A percentile compares a stretch with the other conserved stretches of the same genome.
Conservation (phyloP, 2,888 invertebrate genomes). For the Rosalia funebris region DNA sequence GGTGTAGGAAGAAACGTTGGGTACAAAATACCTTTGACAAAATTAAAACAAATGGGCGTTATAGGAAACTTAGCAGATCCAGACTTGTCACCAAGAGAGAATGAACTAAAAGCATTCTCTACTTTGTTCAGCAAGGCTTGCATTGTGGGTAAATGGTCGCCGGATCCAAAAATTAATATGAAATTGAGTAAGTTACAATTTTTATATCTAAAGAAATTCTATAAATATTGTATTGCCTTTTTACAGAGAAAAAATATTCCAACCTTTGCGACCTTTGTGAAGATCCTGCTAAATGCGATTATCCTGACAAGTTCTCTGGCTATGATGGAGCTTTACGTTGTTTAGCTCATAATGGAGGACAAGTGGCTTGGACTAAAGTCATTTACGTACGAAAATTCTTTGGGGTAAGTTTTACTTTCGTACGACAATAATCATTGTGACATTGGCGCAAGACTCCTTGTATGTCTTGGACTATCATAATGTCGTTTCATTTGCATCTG, state of each 20-base stretch:
- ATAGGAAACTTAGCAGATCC: constrained; percentile 76
- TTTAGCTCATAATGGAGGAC: constrained; percentile 81
- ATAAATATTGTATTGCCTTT: constrained; percentile 2
- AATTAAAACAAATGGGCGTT: constrained; percentile 76
- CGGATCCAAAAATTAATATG: constrained; percentile 76
- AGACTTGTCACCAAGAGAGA: constrained; percentile 77
- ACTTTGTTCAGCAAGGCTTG: constrained; percentile 85
- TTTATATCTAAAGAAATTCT: constrained; percentile 1
- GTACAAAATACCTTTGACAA: constrained; percentile 84
- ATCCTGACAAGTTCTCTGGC: constrained; percentile 86
- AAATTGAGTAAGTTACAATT: constrained; percentile 73
- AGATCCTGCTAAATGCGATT: constrained; percentile 79
- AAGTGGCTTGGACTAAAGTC: constrained; percentile 88
- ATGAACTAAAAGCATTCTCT: constrained; percentile 83
- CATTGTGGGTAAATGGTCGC: constrained; percentile 86
- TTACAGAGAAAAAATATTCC: constrained; percentile 77
- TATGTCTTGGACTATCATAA: too few relatives aligned
- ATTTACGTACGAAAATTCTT: constrained; percentile 83
- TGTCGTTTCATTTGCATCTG: too few relatives aligned
- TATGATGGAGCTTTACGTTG: constrained; percentile 88
- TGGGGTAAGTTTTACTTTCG: constrained; percentile 68
- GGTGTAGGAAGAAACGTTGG: constrained; percentile 89
- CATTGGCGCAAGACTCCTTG: not conserved
- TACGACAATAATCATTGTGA: not conserved
- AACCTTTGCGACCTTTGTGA: constrained; percentile 83